Base-by-base conservation (phyloP, 1,140 invertebrate genomes). In the Drosophila bocki region DNA sequence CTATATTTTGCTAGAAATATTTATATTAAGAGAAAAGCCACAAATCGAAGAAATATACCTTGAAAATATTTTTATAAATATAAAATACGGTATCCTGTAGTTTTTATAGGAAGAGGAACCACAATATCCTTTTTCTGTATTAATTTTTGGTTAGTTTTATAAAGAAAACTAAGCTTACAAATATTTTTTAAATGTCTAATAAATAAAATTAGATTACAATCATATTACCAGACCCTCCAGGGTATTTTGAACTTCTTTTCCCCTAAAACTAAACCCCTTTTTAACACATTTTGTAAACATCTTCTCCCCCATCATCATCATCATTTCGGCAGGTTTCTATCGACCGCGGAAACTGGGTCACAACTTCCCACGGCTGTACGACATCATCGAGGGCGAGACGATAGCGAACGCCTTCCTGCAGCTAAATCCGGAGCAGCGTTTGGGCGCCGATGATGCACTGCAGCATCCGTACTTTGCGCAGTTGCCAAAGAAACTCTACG, bases 391-490 rank as follows among this genome's bases (percentile, higher is more conserved):
- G 93, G 97, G 97, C 70, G 98, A 99, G 94, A 95, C 95, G 79
- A 95, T 99, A 94, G 98, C 98, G 53, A 95, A 95, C 56, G 94
- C 96, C 69, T 95, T 99, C 79, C 95, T 99, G 59, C 95, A 99
- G 94, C 95, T 99, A 61, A 97, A 98, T 94, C 98, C 98, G 33
- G 94, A 95, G 88, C 94, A 96, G 80, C 95, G 99, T 92, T 95
- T 99, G 92, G 96, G 97, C 54, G 98, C 99, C 42, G 95, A 96
- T 56, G 95, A 96, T 67, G 98, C 98, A 35, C 95, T 99, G 92
- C 94, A 95, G 71, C 98, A 99, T 94, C 94, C 95, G 79, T 99
- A 99, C 94, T 99, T 99, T 94, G 94, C 95, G 69, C 95, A 96
- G 82, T 95, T 99, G 93, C 98, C 98, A 91, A 95, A 95, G 92